Base-by-base conservation (phyloP, 2,888 invertebrate genomes). In the Cerceris ruficornis region DNA sequence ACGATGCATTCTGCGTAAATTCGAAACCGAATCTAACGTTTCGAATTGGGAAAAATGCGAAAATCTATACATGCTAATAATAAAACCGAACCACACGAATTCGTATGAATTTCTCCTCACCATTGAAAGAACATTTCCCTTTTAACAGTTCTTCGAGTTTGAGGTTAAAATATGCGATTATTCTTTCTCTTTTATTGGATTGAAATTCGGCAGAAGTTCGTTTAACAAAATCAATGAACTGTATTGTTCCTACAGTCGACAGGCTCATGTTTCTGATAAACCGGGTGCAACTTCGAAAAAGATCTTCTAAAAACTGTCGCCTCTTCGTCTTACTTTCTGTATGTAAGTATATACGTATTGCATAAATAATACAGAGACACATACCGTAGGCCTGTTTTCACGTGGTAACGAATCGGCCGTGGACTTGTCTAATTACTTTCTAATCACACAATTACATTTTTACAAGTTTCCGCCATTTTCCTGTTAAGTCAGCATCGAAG, bases 321-420 rank as follows among this genome's bases (percentile, higher is more conserved):
- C 57, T 6, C 49, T 57, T 60, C 54, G 13, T 66, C 41, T 62
- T 54, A 46, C 62, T 67, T 41, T 52, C 46, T 75, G 67, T 66
- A 71, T 49, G 39, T 46, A 15, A 8, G 60, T 62, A 76, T 50
- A 65, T 76, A 68, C 46, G 58, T 39, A 69, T 58, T 55, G 68
- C 42, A 57, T 67, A 74, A 69, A 61, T 70, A 71, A 71, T 70
- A 61, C 73, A 71, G 67, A 66, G 65, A 80, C 69, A 68, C 72
- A 70, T 75, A 73, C 57, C 62, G 68, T 81, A 81, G 81, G 80
- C 81, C 81, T 67, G 14, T 76, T 76, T 28, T 68, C 50, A 50
- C 54, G 55, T 52, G 67, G 64, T 69, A 59, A 39, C 75, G 61
- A 71, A 42, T 71, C 71, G 76, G 75, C 72, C 69, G 39, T 71